Evolutionary conservation across 2,113 vertebrate genomes (phyloP), one percentile per base, ranked within the genome.

Genomic region (Sprattus sprattus): DNA sequence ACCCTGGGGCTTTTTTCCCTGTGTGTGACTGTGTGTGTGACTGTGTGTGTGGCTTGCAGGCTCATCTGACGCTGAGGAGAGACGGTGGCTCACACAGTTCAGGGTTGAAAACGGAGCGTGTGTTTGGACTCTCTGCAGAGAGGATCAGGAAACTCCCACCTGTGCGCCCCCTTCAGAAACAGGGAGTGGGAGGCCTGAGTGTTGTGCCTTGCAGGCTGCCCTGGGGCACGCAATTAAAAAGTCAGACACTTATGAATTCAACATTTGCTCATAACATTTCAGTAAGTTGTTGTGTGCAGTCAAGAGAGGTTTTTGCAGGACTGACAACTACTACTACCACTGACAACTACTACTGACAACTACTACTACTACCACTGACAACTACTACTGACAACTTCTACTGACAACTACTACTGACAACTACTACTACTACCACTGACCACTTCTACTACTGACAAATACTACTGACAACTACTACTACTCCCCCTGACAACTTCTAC

Each of bases 81-180:
- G 64, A 44, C 46, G 4, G 3, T 44, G 82, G 45, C 44, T 49
- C 16, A 54, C n/a, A 52, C 45, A 20, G 32, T 81, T 39, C 28
- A 22, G 9, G 47, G 60, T 15, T 84, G 83, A 57, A 83, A 83
- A 52, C 60, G 18, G 50, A 83, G 7, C 52, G 32, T 45, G 28
- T n/a, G 32, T 83, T 83, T 57, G 39, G 22, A 5, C 50, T 25
- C 9, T 20, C n/a, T 16, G n/a, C 25, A 15, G 32, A 25, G 20
- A 20, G 84, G n/a, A 64, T 71, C 64, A 32, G 64, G 32, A 71
- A 28, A 71, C 64, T 32, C 25, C 64, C 64, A 71, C 64, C 64
- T 71, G 25, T 71, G 64, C 64, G 9, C 64, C 8, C n/a, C 20
- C 47, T 54, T 13, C 20, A 25, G 2, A 25, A 8, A 3, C 60